Evolutionary conservation across 1,140 invertebrate genomes (phyloP).

Genomic region (Phymorhynchus buccinoides): DNA sequence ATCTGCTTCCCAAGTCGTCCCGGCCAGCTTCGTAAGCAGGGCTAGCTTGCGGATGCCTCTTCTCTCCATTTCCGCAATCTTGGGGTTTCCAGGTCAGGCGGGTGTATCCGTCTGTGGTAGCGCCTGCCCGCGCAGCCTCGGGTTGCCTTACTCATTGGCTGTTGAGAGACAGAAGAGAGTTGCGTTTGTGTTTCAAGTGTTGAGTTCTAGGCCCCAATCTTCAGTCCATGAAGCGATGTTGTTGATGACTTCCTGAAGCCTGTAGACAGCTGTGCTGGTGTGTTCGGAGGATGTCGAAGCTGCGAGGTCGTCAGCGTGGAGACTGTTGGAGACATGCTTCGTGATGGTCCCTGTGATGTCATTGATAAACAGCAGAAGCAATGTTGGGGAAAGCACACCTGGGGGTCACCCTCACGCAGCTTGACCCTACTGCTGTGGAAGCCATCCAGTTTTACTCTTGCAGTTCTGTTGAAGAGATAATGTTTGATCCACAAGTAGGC

Average conservation of each 20-base stretch:
- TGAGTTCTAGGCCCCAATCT: slow-evolving; percentile 30
- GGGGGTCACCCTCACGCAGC: no score
- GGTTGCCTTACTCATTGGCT: slow-evolving; percentile 25
- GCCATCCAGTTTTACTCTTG: no score
- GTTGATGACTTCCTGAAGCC: slow-evolving; percentile 36
- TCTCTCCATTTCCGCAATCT: slow-evolving; percentile 21
- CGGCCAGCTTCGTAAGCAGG: slow-evolving; percentile 36
- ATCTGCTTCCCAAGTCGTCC: slow-evolving; percentile 38
- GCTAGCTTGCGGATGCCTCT: slow-evolving; percentile 23
- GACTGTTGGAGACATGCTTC: slow-evolving; percentile 24
- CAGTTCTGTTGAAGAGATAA: no score
- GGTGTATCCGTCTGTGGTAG: slow-evolving; percentile 17
- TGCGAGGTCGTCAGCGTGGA: slow-evolving; percentile 34
- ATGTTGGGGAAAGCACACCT: no score
- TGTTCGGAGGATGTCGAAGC: slow-evolving; percentile 28
- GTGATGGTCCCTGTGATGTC: background rate
- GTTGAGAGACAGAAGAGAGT: slow-evolving; percentile 40
- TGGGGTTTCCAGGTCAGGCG: slow-evolving; percentile 41
- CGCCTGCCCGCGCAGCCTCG: slow-evolving; percentile 4
- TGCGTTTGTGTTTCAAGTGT: slow-evolving; percentile 30
- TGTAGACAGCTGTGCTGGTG: slow-evolving; percentile 4
- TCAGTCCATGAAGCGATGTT: slow-evolving; percentile 38
- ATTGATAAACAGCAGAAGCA: slow-evolving; percentile 30
- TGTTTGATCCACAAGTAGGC: no score
- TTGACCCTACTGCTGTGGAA: no score